Evolutionary conservation across 1,140 invertebrate genomes (phyloP).

Genomic region (Drosophila erecta): DNA sequence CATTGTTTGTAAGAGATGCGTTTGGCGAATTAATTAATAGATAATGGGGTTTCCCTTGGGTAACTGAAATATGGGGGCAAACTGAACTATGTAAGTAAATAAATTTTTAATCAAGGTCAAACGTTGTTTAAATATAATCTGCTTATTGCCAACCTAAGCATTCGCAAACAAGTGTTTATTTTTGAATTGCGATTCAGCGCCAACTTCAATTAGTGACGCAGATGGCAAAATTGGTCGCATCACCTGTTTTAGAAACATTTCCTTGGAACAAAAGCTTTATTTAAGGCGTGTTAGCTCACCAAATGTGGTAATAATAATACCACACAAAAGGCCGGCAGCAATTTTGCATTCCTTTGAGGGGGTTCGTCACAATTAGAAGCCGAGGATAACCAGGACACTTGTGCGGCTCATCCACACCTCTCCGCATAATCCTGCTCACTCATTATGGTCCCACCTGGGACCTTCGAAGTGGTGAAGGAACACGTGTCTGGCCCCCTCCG

Average conservation of each 20-base stretch:
- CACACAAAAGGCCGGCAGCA: conserved; percentile 3
- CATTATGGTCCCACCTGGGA: conserved; percentile 31
- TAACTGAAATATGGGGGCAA: background rate
- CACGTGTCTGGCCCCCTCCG: conserved; percentile 54
- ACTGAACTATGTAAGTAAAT: background rate
- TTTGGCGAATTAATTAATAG: conserved; percentile 24
- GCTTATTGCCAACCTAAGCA: too few species aligned
- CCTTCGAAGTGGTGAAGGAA: conserved; percentile 9
- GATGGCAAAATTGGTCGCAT: background rate
- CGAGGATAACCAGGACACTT: conserved; percentile 32
- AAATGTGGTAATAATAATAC: conserved; percentile 16
- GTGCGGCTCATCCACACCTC: conserved; percentile 60
- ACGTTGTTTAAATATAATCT: too few species aligned
- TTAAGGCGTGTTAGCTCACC: conserved; percentile 5
- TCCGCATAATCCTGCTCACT: conserved; percentile 52
- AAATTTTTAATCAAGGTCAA: background rate
- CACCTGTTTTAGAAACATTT: background rate
- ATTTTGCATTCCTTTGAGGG: conserved; percentile 16
- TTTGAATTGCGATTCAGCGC: too few species aligned
- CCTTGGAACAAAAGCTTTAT: conserved; percentile 1
- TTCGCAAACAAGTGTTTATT: too few species aligned
- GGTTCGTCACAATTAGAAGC: conserved; percentile 42
- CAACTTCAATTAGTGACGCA: background rate
- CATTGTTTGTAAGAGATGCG: background rate
- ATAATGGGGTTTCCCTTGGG: background rate